phyloP scores from a whole-genome alignment of 2,113 vertebrate species.

The Eclectus roratus region DNA sequence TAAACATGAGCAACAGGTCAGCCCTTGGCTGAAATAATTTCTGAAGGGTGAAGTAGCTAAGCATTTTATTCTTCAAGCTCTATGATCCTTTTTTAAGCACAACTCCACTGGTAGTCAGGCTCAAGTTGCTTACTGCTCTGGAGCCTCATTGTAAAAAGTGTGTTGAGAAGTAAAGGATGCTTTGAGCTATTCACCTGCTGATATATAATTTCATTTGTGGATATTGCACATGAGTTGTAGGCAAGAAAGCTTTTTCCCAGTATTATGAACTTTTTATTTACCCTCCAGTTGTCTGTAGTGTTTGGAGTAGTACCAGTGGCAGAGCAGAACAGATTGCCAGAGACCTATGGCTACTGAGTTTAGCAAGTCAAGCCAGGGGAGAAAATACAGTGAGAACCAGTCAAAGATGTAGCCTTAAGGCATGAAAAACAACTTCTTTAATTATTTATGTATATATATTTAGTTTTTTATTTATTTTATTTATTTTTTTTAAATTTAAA shows the following conservation, averaged over 20 bases:
- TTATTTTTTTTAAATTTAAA: neutral
- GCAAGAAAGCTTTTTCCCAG: neutral
- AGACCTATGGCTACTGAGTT: neutral
- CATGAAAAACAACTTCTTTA: conserved; percentile 6
- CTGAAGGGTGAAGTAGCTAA: neutral
- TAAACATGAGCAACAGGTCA: neutral
- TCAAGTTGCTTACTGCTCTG: neutral
- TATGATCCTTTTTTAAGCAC: neutral
- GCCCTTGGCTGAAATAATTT: neutral
- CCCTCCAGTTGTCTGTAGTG: neutral
- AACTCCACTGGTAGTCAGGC: neutral
- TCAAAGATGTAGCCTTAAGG: neutral
- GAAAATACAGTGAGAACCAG: neutral
- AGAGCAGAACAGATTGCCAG: neutral
- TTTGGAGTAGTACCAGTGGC: neutral
- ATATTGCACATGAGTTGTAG: neutral
- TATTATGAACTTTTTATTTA: neutral
- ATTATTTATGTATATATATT: neutral
- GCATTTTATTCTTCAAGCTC: neutral
- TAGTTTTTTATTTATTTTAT: neutral
- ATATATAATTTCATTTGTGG: neutral
- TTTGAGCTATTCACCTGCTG: neutral
- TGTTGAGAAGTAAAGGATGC: neutral
- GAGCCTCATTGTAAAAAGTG: neutral
- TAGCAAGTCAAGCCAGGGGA: neutral